phyloP scores from a whole-genome alignment of 2,888 invertebrate species.

The Choreutis nemorana region DNA sequence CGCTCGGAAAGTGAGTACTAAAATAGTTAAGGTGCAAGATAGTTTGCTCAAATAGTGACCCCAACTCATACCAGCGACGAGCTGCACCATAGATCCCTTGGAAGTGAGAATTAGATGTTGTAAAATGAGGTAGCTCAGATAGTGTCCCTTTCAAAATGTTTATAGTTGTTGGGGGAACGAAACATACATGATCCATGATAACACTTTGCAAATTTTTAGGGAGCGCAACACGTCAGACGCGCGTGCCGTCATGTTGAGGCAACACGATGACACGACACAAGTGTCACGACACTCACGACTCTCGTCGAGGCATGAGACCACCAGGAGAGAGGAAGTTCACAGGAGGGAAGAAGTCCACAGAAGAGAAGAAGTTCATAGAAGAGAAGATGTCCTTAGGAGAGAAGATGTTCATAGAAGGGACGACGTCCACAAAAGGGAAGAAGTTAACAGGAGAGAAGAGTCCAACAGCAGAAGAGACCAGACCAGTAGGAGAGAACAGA shows the following conservation, averaged over 20 bases:
- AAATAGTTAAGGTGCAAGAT: no score
- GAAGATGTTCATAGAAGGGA: conserved; percentile 58
- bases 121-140: no score
- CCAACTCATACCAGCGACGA: no score
- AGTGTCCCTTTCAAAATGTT: neutral
- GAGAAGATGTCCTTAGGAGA: conserved; percentile 10
- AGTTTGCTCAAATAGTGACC: no score
- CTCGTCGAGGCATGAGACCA: conserved; percentile 22
- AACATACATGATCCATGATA: conserved; percentile 56
- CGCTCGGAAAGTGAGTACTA: conserved; percentile 30
- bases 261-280: conserved; percentile 60
- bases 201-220: conserved; percentile 61
- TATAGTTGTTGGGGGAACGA: conserved; percentile 44
- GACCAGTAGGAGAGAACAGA: conserved; percentile 21
- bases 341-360: no score
- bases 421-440: conserved; percentile 16
- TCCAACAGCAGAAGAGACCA: conserved; percentile 17
- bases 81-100: no score
- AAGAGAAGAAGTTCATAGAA: conserved; percentile 7
- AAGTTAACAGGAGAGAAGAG: conserved; percentile 34
- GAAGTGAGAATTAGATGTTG: no score
- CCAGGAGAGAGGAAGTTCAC: no score
- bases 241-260: conserved; percentile 40
- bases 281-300: conserved; percentile 56
- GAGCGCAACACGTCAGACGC: conserved; percentile 59